Conservation (phyloP, 2,797 vertebrate species). For the Sebastes goodei region DNA sequence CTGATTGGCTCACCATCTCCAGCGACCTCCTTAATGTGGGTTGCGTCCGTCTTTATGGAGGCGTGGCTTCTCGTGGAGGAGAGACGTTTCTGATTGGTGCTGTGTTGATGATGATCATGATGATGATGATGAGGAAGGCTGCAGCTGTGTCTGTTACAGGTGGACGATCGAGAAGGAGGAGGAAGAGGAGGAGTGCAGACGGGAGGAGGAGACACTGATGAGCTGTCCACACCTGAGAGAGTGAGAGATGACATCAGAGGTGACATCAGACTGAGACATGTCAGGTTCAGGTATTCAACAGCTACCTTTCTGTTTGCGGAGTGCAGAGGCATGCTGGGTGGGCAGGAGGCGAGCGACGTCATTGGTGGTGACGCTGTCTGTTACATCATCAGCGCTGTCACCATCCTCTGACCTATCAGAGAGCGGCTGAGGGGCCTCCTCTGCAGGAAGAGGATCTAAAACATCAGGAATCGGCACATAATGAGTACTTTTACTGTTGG, state of each 20-base stretch:
- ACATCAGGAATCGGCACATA: neutral
- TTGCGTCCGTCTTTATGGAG: slow-evolving; percentile 68
- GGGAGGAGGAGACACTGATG: slow-evolving; percentile 22
- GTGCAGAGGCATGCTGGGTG: slow-evolving; percentile 9
- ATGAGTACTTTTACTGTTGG: neutral
- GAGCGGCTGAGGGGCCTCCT: slow-evolving; percentile 22
- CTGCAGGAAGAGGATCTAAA: neutral
- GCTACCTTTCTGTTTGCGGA: slow-evolving; percentile 43
- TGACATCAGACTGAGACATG: neutral
- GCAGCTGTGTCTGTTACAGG: slow-evolving; percentile 30
- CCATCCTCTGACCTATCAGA: slow-evolving; percentile 31
- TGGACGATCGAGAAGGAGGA: slow-evolving; percentile 5
- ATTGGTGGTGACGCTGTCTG: slow-evolving; percentile 45
- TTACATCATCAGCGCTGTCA: slow-evolving; percentile 57
- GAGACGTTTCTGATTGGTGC: slow-evolving; percentile 53
- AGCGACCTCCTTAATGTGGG: slow-evolving; percentile 80
- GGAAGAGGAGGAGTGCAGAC: slow-evolving; percentile 51
- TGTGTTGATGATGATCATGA: slow-evolving; percentile 9
- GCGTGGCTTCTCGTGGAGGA: slow-evolving; percentile 72
- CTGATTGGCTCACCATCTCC: slow-evolving; percentile 79
- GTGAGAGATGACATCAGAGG: slow-evolving; percentile 8
- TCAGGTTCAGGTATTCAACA: neutral
- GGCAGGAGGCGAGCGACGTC: slow-evolving; percentile 65
- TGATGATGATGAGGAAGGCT: neutral
- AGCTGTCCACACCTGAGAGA: slow-evolving; percentile 50